Evolutionary conservation across 2,797 vertebrate species (phyloP).

Genomic region (Poecilia gillii): DNA sequence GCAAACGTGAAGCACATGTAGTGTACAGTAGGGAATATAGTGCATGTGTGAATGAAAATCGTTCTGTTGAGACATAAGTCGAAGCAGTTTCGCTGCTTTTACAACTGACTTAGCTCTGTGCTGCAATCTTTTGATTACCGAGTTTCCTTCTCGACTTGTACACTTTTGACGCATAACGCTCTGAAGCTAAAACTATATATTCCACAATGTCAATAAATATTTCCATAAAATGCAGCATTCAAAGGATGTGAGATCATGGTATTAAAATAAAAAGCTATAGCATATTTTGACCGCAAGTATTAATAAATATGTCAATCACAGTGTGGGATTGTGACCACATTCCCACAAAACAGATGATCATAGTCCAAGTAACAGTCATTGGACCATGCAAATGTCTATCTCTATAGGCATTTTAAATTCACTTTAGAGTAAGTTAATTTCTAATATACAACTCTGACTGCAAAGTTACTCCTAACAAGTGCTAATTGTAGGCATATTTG

Average conservation of each 20-base stretch:
- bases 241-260: constrained; percentile 60
- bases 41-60: constrained; percentile 76
- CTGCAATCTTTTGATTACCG: constrained; percentile 45
- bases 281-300: constrained; percentile 42
- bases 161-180: constrained; percentile 29
- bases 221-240: constrained; percentile 50
- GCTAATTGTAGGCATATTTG: not conserved
- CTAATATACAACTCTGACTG: not conserved
- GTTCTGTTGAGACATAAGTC: constrained; percentile 74
- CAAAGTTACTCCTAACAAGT: not conserved
- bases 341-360: constrained; percentile 36
- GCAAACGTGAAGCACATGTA: constrained; percentile 81
- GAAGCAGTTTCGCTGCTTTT: constrained; percentile 58
- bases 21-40: constrained; percentile 71
- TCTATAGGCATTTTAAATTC: no score
- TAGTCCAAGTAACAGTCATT: constrained; percentile 3
- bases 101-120: constrained; percentile 34
- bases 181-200: constrained; percentile 46
- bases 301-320: constrained; percentile 51
- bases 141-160: constrained; percentile 48
- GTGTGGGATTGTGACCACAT: constrained; percentile 28
- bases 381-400: constrained; percentile 11
- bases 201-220: constrained; percentile 55
- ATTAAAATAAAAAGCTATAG: constrained; percentile 39
- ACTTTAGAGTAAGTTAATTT: not conserved